phyloP scores from a whole-genome alignment of 2,888 invertebrate genomes.

The Aelia acuminata region DNA sequence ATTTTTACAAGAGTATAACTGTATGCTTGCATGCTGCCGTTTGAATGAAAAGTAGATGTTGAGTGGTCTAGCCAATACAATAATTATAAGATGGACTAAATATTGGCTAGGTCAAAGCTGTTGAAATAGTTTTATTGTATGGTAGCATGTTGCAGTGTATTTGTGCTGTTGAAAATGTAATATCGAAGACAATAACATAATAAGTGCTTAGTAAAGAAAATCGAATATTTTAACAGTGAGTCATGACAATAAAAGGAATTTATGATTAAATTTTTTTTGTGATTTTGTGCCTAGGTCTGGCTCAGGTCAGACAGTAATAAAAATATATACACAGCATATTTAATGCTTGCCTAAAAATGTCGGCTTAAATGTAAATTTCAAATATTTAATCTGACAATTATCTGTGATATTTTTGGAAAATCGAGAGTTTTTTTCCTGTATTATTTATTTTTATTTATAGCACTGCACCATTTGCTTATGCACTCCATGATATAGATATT shows the following conservation, averaged over 20 bases:
- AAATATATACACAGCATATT: constrained; percentile 24
- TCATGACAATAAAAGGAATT: constrained; percentile 52
- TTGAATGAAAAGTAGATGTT: constrained; percentile 49
- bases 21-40: constrained; percentile 56
- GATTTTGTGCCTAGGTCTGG: constrained; percentile 55
- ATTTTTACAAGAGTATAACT: constrained; percentile 21
- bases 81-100: background rate
- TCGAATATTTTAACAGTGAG: constrained; percentile 30
- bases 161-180: constrained; percentile 40
- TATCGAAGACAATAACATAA: constrained; percentile 53
- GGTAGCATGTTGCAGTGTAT: constrained; percentile 53
- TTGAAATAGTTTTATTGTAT: background rate
- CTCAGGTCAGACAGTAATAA: background rate
- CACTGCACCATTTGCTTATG: constrained; percentile 1
- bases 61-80: background rate
- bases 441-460: background rate
- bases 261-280: constrained; percentile 19
- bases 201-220: constrained; percentile 54
- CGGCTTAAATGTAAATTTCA: background rate
- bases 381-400: constrained; percentile 12
- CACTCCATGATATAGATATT: background rate
- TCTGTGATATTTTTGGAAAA: constrained; percentile 42
- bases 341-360: constrained; percentile 28
- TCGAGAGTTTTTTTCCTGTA: background rate
- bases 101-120: background rate